Base-by-base conservation (phyloP, 2,888 invertebrate genomes). In the Philopedon plagiatum region DNA sequence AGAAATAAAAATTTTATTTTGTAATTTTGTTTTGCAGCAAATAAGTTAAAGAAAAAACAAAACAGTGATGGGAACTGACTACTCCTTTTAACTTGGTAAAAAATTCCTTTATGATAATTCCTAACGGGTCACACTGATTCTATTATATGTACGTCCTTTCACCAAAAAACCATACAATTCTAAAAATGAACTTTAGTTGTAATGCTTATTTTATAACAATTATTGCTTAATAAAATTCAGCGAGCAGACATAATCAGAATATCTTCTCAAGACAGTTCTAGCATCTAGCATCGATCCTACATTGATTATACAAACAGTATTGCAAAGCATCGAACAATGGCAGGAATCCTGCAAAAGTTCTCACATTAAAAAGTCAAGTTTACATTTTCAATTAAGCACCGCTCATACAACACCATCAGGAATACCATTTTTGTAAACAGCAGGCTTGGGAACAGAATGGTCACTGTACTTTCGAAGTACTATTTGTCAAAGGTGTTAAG, bases 401-500 rank as follows among this genome's bases (percentile, higher is more conserved):
- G 9, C 44, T 46, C 44, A 46, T 8, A 46, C 44, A 46, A 46
- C 44, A 21, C 19, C 1, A n/a, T n/a, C n/a, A 46, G 21, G 19
- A 21, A 46, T 46, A 46, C 9, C 44, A 21, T 60, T 60, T 60
- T 23, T 60, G 60, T 60, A 60, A 60, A 60, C 41, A 60, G 60
- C 37, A 60, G 9, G 60, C 39, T 60, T 60, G 57, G 60, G 41
- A 41, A 60, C 21, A 41, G 39, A 60, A 41, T 60, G 60, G 60
- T 60, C 60, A 60, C 13, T 60, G 60, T 37, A 34, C 60, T 60
- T 60, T 41, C 26, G 21, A n/a, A 37, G 41, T 60, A 21, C 41
- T 60, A 60, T 60, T 60, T 60, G 60, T 60, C 41, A 23, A 41
- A 60, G 60, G 60, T 41, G 60, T 60, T 60, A 60, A 23, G 19